Conservation (phyloP, 2,888 invertebrate species). For the Cantharis nigra region DNA sequence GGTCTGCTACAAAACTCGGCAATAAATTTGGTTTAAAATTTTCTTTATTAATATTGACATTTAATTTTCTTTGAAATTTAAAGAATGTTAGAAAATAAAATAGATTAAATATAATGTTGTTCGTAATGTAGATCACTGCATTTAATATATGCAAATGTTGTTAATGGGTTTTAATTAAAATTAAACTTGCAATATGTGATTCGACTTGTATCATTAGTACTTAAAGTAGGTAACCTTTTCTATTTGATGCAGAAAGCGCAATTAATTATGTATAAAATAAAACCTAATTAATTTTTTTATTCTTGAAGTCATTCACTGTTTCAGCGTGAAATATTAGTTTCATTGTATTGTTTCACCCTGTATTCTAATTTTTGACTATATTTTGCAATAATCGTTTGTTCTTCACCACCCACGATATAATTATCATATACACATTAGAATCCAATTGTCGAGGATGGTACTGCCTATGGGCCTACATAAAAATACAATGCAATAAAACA, state of each 20-base stretch:
- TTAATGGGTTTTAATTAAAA: background rate
- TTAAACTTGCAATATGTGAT: background rate
- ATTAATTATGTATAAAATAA: background rate
- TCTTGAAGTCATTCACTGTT: background rate
- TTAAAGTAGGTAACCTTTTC: background rate
- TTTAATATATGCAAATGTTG: background rate
- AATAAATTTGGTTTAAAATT: background rate
- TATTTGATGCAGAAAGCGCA: background rate
- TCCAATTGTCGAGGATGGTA: background rate
- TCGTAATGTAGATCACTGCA: background rate
- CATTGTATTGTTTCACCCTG: no score
- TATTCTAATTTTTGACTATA: background rate
- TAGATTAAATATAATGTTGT: background rate
- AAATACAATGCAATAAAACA: background rate
- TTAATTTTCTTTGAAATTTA: background rate
- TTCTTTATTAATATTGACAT: background rate
- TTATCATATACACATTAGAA: background rate
- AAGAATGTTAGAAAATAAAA: background rate
- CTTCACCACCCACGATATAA: background rate
- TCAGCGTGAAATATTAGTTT: background rate
- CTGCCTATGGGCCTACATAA: background rate
- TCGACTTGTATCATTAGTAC: background rate
- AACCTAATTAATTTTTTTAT: background rate
- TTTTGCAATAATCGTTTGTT: background rate
- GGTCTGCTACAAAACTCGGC: background rate